Evolutionary conservation across 1,140 invertebrate species (phyloP), one percentile per base, ranked within the genome.

Genomic region (Branchinecta lynchi): DNA sequence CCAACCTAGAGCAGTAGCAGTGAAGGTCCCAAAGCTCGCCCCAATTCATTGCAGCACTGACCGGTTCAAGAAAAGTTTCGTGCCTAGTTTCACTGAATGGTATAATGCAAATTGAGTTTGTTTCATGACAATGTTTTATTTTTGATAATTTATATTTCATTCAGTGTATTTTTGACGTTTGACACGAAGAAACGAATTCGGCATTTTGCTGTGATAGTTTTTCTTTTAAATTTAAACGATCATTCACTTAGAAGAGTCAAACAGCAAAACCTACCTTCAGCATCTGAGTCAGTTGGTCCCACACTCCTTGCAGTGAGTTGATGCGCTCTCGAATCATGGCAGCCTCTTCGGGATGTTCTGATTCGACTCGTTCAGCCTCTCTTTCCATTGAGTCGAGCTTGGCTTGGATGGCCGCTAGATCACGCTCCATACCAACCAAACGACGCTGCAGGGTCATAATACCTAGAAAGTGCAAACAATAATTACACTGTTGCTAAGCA

Each of bases 281-380:
- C 92, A 98, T 94, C 72, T 94, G 89, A 69, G 95, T 98, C 17
- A 99, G 84, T 75, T 96, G 87, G 74, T 96, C 90, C 96, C 96
- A 99, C 73, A 95, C 92, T 66, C 86, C 84, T 72, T 86, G 84
- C 73, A 99, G 98, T 77, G 93, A 89, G 7, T 85, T 82, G 72
- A 98, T 88, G 73, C 93, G 86, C 73, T 98, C 92, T 67, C 89
- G 83, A 72, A 99, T 97, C 45, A 92, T 81, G 51, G 86, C 86
- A 17, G 95, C 95, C 79, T 99, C 96, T 76, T 98, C 94, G 3
- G 96, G 94, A 81, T 98, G 95, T 71, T 96, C 90, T 46, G 84
- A 83, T 75, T 93, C 89, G 77, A 99, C 95, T 69, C 85, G 83
- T 69, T 89, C 87, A 5, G 96, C 95, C 79, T 99, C 96, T 73